Evolutionary conservation across 2,888 invertebrate genomes (phyloP), one percentile per base, ranked within the genome.

Genomic region (Sinotaia quadrata): DNA sequence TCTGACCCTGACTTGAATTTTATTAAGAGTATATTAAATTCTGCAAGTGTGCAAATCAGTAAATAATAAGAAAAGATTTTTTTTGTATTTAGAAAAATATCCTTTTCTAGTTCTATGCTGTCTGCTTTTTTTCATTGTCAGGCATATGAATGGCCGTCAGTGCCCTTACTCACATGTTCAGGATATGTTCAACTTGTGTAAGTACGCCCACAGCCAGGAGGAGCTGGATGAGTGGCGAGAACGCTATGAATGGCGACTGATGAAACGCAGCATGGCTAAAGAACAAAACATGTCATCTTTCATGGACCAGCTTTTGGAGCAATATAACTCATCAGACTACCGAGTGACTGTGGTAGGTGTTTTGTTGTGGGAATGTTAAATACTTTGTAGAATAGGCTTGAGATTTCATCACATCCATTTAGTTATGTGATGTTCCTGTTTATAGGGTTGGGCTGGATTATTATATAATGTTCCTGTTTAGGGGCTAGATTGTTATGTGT

Each of bases 201-300:
- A 76, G 47, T 80, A 75, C 59, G 87, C 87, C 15, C 87, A 87
- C 76, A 79, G 80, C 36, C 77, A 80, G 60, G 83, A 83, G 60
- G 87, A 87, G 68, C 75, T 87, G 61, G 86, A 87, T 52, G 87
- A 87, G 74, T 87, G 87, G 87, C 74, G 72, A 52, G 85, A 86
- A 69, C 67, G 87, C 12, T 81, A 77, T 63, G 82, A 82, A 56
- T 86, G 85, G 85, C 72, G 86, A 18, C 76, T 80, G 72, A 83
- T 85, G 84, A 86, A 86, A 71, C 72, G 83, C 7, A 78, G 81
- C 15, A 81, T 84, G 76, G 86, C 86, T 4, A 73, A 78, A 18
- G 78, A 84, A 54, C 81, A 84, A 49, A 76, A 80, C 21, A 79
- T 86, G 37, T 84, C 82, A 74, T 87, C 86, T 5, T 85, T 84